phyloP scores from a whole-genome alignment of 2,113 vertebrate species.

The Toxotes chatareus region DNA sequence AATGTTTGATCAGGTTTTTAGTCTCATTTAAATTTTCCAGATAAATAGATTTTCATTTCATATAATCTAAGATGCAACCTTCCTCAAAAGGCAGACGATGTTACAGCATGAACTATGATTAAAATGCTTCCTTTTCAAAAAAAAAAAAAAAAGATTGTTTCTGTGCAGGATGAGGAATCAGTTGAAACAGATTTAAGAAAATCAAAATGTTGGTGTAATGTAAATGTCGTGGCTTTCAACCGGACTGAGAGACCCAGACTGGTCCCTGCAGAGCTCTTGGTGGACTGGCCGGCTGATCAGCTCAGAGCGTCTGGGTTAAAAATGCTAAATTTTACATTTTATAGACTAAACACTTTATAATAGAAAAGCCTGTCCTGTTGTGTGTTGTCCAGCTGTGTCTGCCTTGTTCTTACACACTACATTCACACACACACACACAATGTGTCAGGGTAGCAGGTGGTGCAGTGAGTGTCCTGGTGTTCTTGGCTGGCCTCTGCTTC shows the following conservation, averaged over 20 bases:
- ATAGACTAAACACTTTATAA: neutral
- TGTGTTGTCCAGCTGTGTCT: no score
- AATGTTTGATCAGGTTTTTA: neutral
- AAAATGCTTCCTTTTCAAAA: neutral
- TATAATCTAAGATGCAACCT: neutral
- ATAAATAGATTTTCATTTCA: no score
- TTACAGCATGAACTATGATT: neutral
- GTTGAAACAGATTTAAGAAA: neutral
- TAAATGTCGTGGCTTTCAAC: no score
- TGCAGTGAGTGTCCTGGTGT: conserved; percentile 22
- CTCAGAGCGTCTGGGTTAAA: no score
- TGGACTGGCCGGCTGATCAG: no score
- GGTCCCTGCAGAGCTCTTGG: no score
- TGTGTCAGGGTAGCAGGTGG: conserved; percentile 47
- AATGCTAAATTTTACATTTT: no score
- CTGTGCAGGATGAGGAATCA: neutral
- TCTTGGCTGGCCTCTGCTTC: conserved; percentile 43
- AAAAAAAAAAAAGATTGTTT: neutral
- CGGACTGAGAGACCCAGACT: no score
- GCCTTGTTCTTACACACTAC: no score
- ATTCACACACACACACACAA: neutral
- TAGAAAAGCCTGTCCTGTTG: no score
- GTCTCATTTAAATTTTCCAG: no score
- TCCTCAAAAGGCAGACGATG: neutral
- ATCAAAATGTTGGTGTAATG: neutral